Evolutionary conservation across 2,113 vertebrate genomes (phyloP), one percentile per base, ranked within the genome.

Genomic region (Melanocharis versteri): DNA sequence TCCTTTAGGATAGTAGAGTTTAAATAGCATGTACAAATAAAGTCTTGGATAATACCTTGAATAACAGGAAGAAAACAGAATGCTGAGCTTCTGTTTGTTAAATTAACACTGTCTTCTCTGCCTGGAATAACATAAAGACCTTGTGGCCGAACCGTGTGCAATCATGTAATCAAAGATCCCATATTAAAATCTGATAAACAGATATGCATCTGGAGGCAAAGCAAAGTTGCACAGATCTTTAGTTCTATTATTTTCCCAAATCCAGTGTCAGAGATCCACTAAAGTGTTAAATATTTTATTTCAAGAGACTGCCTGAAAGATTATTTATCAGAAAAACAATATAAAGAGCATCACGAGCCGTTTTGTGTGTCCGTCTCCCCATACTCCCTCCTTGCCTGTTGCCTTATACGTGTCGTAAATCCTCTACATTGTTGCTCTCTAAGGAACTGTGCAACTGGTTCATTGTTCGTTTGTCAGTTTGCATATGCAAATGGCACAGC

Each of bases 391-490:
- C 91, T 76, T 75, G 87, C 87, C 92, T 86, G 85, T 93, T 95
- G 61, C 93, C 82, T 44, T 20, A 47, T 72, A 57, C 60, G 11
- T 42, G 75, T 90, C 90, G 51, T 96, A 97, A 97, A 92, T 93
- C 85, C 92, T 95, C 93, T 5, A n/a, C 93, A 94, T 92, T 95
- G 95, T 88, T 94, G 86, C 93, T 91, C 94, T 94, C 92, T 79
- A 89, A 94, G 92, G 95, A 62, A 48, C 96, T 96, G 89, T 93
- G 93, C 91, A 94, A 90, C 94, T 95, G 90, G 70, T 91, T 95
- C 93, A 95, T 96, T 97, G 94, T 95, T 87, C n/a, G 12, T 60
- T 15, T 90, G 87, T 91, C 84, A 91, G 92, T 90, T 89, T 95
- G 89, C 81, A 91, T 96, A 95, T 94, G 88, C 89, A 80, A 94